These are phyloP conservation scores for Ancistrus triradiatus DNA, from an alignment of 2,113 vertebrate genomes.

Conservation along the genomic window DNA sequence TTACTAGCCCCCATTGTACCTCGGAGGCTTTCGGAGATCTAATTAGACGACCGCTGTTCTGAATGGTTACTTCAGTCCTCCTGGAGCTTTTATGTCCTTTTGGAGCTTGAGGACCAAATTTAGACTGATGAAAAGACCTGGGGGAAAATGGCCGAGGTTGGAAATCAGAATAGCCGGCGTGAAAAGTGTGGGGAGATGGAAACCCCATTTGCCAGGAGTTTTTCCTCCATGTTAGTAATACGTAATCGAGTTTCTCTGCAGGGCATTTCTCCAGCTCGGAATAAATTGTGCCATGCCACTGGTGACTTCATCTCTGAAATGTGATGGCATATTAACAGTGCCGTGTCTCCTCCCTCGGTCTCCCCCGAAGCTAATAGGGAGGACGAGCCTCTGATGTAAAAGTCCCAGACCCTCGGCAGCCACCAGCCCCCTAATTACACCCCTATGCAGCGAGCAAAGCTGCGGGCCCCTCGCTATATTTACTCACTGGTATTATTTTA, in stretches of 20 bases:
- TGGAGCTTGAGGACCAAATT: conserved; percentile 6
- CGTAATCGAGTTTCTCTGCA: background rate
- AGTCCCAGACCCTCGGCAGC: background rate
- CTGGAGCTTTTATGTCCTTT: conserved; percentile 15
- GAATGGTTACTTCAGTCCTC: conserved; percentile 28
- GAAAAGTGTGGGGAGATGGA: conserved; percentile 11
- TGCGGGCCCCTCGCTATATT: background rate
- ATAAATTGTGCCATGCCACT: background rate
- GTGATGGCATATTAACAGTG: background rate
- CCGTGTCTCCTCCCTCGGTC: background rate
- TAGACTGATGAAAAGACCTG: conserved; percentile 4
- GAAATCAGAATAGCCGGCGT: background rate
- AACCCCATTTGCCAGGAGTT: background rate
- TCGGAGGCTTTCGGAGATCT: conserved; percentile 12
- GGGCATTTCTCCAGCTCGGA: background rate
- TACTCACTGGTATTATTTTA: conserved; percentile 12
- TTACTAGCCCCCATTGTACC: conserved; percentile 11
- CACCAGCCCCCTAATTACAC: conserved; percentile 18
- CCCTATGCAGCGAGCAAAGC: conserved; percentile 4
- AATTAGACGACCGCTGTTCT: conserved; percentile 7
- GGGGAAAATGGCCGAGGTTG: background rate
- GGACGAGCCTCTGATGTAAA: background rate
- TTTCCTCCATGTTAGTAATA: background rate
- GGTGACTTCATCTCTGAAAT: conserved; percentile 12
- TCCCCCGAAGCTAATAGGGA: background rate